phyloP scores from a whole-genome alignment of 2,888 invertebrate genomes.

The Melanophora roralis region DNA sequence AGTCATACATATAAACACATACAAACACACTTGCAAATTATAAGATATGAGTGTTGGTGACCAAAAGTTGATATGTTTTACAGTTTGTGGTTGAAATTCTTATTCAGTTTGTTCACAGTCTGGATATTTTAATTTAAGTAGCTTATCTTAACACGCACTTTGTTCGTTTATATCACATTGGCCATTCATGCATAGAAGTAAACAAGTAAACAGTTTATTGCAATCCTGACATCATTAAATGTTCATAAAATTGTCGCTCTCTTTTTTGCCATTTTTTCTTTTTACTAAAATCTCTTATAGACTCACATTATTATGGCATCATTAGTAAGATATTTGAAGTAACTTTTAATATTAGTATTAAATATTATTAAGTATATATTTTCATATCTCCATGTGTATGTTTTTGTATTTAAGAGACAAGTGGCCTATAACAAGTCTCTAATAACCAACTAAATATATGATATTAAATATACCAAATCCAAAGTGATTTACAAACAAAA shows the following conservation, averaged over 20 bases:
- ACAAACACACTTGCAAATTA: neutral
- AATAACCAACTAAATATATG: conserved; percentile 13
- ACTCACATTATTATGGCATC: neutral
- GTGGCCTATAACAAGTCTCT: neutral
- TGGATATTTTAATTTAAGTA: conserved; percentile 34
- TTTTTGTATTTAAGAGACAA: too few relatives aligned
- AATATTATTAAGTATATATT: neutral
- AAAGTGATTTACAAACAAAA: neutral
- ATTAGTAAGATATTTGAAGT: conserved; percentile 12
- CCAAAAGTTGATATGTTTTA: neutral
- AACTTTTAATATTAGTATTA: conserved; percentile 7
- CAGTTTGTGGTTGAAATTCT: neutral
- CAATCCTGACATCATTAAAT: conserved; percentile 28
- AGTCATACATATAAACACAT: too few relatives aligned
- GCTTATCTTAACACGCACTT: conserved; percentile 39
- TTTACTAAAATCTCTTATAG: too few relatives aligned
- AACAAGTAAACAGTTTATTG: conserved; percentile 24
- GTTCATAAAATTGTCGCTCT: neutral
- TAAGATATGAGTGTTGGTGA: neutral
- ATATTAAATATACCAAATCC: conserved; percentile 18
- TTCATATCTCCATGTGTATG: too few relatives aligned
- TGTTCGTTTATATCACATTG: conserved; percentile 12
- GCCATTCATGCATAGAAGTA: conserved; percentile 16
- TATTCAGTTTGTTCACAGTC: neutral
- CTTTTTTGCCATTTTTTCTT: neutral